Base-by-base conservation (phyloP, 1,140 invertebrate species). In the Elymnias hypermnestra region DNA sequence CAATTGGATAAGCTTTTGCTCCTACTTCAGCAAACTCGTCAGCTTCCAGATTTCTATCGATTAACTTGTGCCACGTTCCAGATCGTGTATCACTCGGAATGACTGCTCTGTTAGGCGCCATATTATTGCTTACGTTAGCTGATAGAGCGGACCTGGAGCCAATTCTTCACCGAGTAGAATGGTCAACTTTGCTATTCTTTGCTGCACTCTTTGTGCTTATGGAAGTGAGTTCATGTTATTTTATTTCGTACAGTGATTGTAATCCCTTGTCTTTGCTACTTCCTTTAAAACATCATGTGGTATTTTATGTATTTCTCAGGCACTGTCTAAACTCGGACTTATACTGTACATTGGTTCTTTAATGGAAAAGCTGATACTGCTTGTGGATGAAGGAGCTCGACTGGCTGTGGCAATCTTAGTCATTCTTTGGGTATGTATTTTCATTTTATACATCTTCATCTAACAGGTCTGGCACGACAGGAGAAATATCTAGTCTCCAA, bases 121-220 rank as follows among this genome's bases (percentile, higher is more conserved):
- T 95, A n/a, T 77, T 95, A n/a, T 76, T 94, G 0, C 83, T 97
- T 1, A 90, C 95, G 3, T 63, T 97, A 22, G 91, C 94, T 0
- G 94, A 96, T 55, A 87, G 89, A 1, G 89, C 92, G 26, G 93
- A 97, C 62, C 76, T 97, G 47, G 95, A 97, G 65, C 91, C 91
- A 3, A 89, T 97, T 22, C 85, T 97, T 45, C 90, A 92, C 1
- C 87, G 94, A 41, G 94, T 97, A 0, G 95, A 97, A 81, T 97
- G 95, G 95, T 93, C 93, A 0, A 97, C 95, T 0, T 72, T 97
- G 0, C 78, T 97, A 8, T 97, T 97, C 78, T 97, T 97, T 66
- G 94, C 94, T 0, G 92, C 94, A 0, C 77, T 97, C 0, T 97
- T 97, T 51, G 92, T 96, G 4, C 85, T 97, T 0, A 97, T 97